Evolutionary conservation across 2,888 invertebrate species (phyloP).

Genomic region (Meliscaeva auricollis): DNA sequence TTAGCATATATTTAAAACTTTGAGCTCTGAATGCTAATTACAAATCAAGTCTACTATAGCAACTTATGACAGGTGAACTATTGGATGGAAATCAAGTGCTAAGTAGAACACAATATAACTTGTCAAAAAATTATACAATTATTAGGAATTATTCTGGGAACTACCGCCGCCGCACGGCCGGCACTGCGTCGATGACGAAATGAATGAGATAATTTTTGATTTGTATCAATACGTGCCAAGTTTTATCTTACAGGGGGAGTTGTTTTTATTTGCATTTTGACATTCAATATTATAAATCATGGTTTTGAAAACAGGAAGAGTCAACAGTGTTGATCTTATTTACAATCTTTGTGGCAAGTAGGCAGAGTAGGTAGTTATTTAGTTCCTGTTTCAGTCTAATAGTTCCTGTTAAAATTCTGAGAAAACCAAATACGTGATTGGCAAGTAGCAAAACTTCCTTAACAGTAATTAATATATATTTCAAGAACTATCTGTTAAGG

Average conservation of each 20-base stretch:
- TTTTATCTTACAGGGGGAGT: not conserved
- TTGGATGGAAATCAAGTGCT: conserved; percentile 5
- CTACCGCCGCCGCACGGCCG: too few relatives aligned
- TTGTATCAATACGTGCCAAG: not conserved
- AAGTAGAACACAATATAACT: conserved; percentile 35
- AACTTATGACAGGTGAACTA: conserved; percentile 13
- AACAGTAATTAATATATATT: too few relatives aligned
- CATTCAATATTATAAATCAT: conserved; percentile 1
- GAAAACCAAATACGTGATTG: too few relatives aligned
- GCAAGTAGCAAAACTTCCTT: too few relatives aligned
- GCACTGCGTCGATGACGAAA: conserved; percentile 10
- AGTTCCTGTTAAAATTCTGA: not conserved
- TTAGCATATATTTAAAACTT: conserved; percentile 34
- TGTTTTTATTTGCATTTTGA: conserved; percentile 23
- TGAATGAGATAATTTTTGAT: not conserved
- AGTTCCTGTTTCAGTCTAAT: too few relatives aligned
- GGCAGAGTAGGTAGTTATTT: too few relatives aligned
- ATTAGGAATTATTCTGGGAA: conserved; percentile 29
- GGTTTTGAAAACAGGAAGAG: not conserved
- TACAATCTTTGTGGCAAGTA: too few relatives aligned
- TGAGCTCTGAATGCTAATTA: conserved; percentile 35
- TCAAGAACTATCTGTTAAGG: too few relatives aligned
- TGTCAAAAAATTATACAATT: conserved; percentile 15
- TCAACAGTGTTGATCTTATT: conserved; percentile 5
- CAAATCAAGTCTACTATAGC: conserved; percentile 10